Conservation (phyloP, 2,888 invertebrate species). For the Germaria angustata region DNA sequence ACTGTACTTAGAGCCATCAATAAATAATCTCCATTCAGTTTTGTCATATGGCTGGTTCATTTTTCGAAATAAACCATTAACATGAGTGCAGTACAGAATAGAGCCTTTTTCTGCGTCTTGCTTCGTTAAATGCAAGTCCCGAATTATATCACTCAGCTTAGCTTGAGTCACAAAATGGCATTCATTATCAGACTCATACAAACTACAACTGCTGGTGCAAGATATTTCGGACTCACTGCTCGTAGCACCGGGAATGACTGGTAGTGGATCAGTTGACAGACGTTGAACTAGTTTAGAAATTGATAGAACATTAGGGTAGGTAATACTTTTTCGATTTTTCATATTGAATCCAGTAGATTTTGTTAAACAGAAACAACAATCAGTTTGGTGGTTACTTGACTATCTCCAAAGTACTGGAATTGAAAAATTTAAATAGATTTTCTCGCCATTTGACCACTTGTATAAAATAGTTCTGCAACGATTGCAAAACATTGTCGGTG, state of each 20-base stretch:
- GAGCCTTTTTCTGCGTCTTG: too few relatives aligned
- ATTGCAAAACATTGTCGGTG: conserved; percentile 33
- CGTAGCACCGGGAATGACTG: background rate
- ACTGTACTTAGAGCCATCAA: too few relatives aligned
- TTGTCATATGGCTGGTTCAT: too few relatives aligned
- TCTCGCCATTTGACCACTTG: conserved; percentile 29
- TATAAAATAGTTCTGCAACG: conserved; percentile 32
- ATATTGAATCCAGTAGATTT: too few relatives aligned
- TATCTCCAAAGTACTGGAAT: too few relatives aligned
- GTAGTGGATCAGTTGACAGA: background rate
- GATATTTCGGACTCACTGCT: too few relatives aligned
- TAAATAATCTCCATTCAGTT: too few relatives aligned
- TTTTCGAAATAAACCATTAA: too few relatives aligned
- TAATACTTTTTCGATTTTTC: conserved; percentile 12
- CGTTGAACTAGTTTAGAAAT: background rate
- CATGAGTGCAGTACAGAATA: too few relatives aligned
- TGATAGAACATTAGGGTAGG: too few relatives aligned
- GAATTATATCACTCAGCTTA: conserved; percentile 19
- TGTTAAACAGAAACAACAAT: background rate
- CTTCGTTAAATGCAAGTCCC: conserved; percentile 1
- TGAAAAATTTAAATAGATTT: conserved; percentile 32
- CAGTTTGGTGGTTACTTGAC: conserved; percentile 3
- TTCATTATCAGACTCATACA: too few relatives aligned
- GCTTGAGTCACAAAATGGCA: conserved; percentile 4
- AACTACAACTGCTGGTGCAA: too few relatives aligned